Evolutionary conservation across 2,113 vertebrate species (phyloP).

Genomic region (Cercopithecus mona): DNA sequence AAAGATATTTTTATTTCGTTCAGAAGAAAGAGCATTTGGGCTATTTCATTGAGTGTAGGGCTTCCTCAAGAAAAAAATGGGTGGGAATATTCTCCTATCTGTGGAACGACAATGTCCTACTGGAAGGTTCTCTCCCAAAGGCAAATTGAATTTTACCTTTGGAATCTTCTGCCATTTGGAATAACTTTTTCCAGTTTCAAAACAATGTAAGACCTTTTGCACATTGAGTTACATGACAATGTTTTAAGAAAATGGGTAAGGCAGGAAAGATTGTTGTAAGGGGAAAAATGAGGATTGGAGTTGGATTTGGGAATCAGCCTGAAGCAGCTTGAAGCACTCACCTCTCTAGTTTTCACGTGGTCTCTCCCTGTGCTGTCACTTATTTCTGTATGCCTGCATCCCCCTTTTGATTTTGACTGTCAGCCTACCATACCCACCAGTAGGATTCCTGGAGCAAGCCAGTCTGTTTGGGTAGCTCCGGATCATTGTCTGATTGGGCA

Average conservation of each 20-base stretch:
- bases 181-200: not conserved
- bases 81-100: not conserved
- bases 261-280: not conserved
- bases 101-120: not conserved
- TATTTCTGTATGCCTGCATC: not conserved
- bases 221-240: not conserved
- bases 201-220: not conserved
- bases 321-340: not conserved
- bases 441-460: rapidly evolving
- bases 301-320: not conserved
- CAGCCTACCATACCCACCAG: not conserved
- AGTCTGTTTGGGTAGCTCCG: not conserved
- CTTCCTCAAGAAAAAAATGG: not conserved
- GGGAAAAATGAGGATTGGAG: not conserved
- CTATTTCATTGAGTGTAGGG: not conserved
- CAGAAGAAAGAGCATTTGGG: not conserved
- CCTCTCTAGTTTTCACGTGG: not conserved
- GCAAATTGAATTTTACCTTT: not conserved
- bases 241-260: not conserved
- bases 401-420: not conserved
- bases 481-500: not conserved
- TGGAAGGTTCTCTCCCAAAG: not conserved
- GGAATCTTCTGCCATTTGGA: not conserved
- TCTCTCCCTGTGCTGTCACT: not conserved
- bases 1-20: not conserved